phyloP scores from a whole-genome alignment of 2,113 vertebrate species.

The Spilogale gracilis region DNA sequence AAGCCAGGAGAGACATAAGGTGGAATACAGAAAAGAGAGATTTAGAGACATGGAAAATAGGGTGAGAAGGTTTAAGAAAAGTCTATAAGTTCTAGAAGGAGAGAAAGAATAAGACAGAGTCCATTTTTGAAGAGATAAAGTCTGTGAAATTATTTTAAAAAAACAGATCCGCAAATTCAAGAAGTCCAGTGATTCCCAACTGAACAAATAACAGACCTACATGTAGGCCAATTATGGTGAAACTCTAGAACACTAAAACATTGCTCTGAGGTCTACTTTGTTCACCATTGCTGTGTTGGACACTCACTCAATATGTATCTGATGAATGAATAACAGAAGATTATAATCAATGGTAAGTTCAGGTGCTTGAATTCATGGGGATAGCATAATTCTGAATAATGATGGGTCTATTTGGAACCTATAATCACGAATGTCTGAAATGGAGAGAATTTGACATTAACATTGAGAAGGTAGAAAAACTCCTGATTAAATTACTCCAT shows the following conservation, averaged over 20 bases:
- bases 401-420: neutral
- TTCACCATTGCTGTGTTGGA: neutral
- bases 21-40: neutral
- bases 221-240: neutral
- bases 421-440: neutral
- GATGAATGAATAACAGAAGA: neutral
- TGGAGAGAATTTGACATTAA: neutral
- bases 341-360: neutral
- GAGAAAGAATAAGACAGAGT: neutral
- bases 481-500: neutral
- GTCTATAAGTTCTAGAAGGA: neutral
- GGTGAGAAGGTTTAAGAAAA: neutral
- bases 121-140: slow-evolving; percentile 5
- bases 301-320: neutral
- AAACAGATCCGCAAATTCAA: slow-evolving; percentile 18
- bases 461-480: neutral
- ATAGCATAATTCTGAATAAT: neutral
- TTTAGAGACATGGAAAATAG: neutral
- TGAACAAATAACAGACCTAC: neutral
- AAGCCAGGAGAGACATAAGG: neutral
- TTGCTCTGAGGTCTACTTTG: neutral
- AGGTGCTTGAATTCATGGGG: neutral
- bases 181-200: neutral
- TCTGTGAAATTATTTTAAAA: neutral
- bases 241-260: neutral